These are phyloP conservation scores for Rhyacichthys aspro DNA, from an alignment of 2,797 vertebrate genomes.

Conservation along the genomic window DNA sequence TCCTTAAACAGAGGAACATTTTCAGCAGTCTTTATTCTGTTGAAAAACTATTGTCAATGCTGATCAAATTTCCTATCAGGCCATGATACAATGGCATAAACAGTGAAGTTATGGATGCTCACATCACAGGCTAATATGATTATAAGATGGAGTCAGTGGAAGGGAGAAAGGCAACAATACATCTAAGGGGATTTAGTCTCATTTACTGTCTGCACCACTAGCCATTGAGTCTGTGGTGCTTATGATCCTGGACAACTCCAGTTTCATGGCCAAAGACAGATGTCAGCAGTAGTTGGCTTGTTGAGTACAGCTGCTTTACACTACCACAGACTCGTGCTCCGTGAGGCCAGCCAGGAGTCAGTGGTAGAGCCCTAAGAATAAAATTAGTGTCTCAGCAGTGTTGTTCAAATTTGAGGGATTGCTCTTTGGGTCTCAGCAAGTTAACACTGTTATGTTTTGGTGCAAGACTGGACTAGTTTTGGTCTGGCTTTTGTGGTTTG, in stretches of 20 bases:
- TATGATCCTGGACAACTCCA: slow-evolving; percentile 63
- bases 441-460: slow-evolving; percentile 33
- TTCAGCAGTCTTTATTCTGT: slow-evolving; percentile 10
- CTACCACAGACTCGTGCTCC: slow-evolving; percentile 64
- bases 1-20: not conserved
- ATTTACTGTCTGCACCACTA: slow-evolving; percentile 70
- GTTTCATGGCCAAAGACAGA: slow-evolving; percentile 67
- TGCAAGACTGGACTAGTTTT: slow-evolving; percentile 18
- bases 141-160: slow-evolving; percentile 66
- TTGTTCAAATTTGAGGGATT: slow-evolving; percentile 39
- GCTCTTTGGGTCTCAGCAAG: slow-evolving; percentile 23
- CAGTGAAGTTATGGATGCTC: slow-evolving; percentile 71
- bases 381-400: slow-evolving; percentile 64
- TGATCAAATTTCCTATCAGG: slow-evolving; percentile 56
- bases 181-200: slow-evolving; percentile 67
- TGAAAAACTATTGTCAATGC: slow-evolving; percentile 46
- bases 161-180: slow-evolving; percentile 60
- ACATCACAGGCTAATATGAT: slow-evolving; percentile 73
- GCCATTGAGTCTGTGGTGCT: slow-evolving; percentile 67
- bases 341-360: slow-evolving; percentile 66
- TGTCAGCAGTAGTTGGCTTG: slow-evolving; percentile 62
- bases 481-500: slow-evolving; percentile 32
- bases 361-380: slow-evolving; percentile 74
- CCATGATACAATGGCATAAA: slow-evolving; percentile 60
- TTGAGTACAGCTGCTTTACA: slow-evolving; percentile 59